Conservation (phyloP, 2,888 invertebrate genomes). For the Parasteatoda lunata region DNA sequence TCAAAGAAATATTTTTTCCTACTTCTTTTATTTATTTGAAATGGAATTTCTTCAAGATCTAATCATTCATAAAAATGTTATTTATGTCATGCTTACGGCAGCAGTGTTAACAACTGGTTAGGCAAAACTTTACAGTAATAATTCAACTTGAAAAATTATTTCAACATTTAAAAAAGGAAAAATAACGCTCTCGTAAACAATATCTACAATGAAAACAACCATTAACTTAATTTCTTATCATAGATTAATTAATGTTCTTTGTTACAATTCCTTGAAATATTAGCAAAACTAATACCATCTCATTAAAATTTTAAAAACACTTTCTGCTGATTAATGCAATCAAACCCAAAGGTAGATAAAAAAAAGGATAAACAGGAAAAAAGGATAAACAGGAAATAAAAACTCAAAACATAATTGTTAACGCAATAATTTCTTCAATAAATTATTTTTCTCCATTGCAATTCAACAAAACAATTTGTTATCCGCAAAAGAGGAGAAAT, state of each 20-base stretch:
- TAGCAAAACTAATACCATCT: neutral
- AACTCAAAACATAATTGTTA: no score
- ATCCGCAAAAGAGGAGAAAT: neutral
- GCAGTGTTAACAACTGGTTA: no score
- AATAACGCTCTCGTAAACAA: neutral
- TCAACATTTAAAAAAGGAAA: neutral
- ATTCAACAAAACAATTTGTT: neutral
- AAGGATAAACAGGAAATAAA: no score
- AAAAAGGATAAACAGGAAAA: neutral
- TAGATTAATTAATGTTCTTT: neutral
- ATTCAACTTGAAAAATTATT: no score
- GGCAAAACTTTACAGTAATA: no score
- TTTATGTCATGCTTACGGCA: no score
- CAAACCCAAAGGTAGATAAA: neutral
- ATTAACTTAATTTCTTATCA: neutral
- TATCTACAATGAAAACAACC: neutral
- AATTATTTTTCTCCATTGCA: neutral
- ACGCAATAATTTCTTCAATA: neutral
- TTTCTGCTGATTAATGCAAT: neutral
- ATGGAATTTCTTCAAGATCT: no score
- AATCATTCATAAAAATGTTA: no score
- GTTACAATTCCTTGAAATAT: neutral
- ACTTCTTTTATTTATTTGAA: no score
- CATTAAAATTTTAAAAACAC: conserved; percentile 1
- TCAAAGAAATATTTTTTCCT: no score